Evolutionary conservation across 2,113 vertebrate genomes (phyloP), one percentile per base, ranked within the genome.

Genomic region (Tapirus terrestris): DNA sequence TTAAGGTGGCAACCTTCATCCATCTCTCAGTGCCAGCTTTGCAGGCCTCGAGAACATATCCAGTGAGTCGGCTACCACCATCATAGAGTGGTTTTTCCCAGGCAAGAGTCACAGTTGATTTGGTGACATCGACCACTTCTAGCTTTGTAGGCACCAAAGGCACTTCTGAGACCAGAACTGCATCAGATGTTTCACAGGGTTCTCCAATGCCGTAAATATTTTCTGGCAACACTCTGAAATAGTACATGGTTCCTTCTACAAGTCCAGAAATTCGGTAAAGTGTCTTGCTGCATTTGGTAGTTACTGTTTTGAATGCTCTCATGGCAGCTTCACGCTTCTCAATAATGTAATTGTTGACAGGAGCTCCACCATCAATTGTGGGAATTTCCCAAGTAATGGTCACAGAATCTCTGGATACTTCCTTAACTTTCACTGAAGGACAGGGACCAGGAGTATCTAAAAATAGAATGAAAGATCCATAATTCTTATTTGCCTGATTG

Each of bases 71-170:
- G 98, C 99, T 99, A 84, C 99, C 99, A 23, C 99, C 99, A 87
- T 99, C 99, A 3, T 99, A 99, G 72, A 99, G 99, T n/a, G 99
- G 99, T 97, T 99, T 99, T 89, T 99, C 99, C 99, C 99, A 99
- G 87, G 99, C 99, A 91, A 99, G 99, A n/a, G 98, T 98, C 48
- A 99, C 99, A 5, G 99, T 99, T 86, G 98, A 99, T 98, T 99
- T 99, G 93, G 99, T 99, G 89, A 99, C 98, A 81, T 99, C 99
- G 2, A 99, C 97, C 96, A 99, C 99, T 96, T 99, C 99, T 1
- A 99, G 98, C 97, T 99, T 99, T 72, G 99, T 98, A 95, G 99
- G 99, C 58, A 99, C 98, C 97, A 99, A 97, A 83, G 99, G 99
- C 33, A 99, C 99, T 91, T 99, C 99, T 39, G 99, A 99, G 84